These are phyloP conservation scores for Corythornis madagascariensis DNA, from an alignment of 2,113 vertebrate species.

Conservation along the genomic window DNA sequence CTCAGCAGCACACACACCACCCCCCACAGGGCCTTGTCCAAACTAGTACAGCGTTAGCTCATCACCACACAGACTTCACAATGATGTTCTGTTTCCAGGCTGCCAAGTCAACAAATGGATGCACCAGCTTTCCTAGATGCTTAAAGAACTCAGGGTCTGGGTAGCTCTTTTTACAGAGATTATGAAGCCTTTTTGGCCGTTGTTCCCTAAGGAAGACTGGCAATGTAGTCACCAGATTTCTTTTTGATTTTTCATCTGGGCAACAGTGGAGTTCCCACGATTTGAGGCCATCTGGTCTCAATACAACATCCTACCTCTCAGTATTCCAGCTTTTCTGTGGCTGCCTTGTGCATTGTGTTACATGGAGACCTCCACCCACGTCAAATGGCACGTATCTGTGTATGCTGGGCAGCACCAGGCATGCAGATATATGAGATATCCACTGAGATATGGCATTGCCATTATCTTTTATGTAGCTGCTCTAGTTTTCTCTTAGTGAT, in stretches of 20 bases:
- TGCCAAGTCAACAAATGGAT: not conserved
- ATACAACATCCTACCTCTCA: not conserved
- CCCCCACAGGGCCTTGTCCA: not conserved
- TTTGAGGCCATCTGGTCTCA: not conserved
- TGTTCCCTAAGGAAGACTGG: not conserved
- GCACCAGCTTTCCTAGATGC: not conserved
- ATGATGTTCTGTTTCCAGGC: not conserved
- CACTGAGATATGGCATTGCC: not conserved
- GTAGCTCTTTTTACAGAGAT: not conserved
- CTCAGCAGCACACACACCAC: not conserved
- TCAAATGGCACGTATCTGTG: not conserved
- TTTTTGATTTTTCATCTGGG: not conserved
- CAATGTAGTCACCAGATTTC: not conserved
- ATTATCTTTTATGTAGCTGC: not conserved
- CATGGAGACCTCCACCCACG: not conserved
- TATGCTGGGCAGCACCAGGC: not conserved
- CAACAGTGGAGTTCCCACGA: not conserved
- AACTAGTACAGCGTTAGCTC: not conserved
- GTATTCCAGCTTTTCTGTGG: not conserved
- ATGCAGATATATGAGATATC: not conserved
- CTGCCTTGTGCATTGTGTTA: not conserved
- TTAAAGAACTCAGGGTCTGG: not conserved
- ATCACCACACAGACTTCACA: not conserved
- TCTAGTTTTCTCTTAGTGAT: not conserved
- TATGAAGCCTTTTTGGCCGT: constrained; percentile 1